A percentile compares a stretch with the other conserved stretches of the same genome.
Conservation (phyloP, 2,113 vertebrate genomes). For the Oxyura jamaicensis region DNA sequence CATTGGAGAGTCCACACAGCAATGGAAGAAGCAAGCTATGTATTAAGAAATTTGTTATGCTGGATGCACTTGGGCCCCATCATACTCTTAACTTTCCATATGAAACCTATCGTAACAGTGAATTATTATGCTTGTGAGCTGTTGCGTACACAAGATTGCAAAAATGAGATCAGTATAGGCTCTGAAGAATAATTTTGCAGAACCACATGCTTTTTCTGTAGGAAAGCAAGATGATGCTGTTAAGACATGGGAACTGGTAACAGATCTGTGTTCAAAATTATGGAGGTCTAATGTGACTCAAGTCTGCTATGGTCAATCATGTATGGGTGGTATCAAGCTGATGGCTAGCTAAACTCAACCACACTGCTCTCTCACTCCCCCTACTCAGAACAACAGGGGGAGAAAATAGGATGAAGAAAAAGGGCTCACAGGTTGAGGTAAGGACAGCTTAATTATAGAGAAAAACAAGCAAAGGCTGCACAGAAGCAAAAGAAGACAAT, state of each 20-base stretch:
- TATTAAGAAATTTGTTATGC: not conserved
- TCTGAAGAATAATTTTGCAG: not conserved
- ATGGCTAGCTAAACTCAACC: too few species aligned
- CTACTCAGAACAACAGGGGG: too few species aligned
- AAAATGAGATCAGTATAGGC: not conserved
- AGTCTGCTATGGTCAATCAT: not conserved
- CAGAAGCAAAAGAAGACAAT: too few species aligned
- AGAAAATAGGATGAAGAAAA: too few species aligned
- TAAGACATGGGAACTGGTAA: not conserved
- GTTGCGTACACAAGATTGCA: not conserved
- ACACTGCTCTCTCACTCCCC: too few species aligned
- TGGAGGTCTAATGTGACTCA: not conserved
- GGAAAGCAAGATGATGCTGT: not conserved
- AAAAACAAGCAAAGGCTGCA: too few species aligned
- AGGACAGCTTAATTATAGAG: too few species aligned
- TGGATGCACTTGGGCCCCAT: not conserved
- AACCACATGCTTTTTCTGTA: not conserved
- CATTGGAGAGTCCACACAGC: not conserved
- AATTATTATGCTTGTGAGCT: not conserved
- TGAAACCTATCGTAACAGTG: not conserved
- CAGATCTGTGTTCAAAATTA: not conserved
- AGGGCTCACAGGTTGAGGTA: too few species aligned
- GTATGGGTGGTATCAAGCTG: not conserved
- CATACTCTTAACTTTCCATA: fast-evolving
- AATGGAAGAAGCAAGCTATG: not conserved